Conservation (phyloP, 2,888 invertebrate genomes). For the Oxycera nigricornis region DNA sequence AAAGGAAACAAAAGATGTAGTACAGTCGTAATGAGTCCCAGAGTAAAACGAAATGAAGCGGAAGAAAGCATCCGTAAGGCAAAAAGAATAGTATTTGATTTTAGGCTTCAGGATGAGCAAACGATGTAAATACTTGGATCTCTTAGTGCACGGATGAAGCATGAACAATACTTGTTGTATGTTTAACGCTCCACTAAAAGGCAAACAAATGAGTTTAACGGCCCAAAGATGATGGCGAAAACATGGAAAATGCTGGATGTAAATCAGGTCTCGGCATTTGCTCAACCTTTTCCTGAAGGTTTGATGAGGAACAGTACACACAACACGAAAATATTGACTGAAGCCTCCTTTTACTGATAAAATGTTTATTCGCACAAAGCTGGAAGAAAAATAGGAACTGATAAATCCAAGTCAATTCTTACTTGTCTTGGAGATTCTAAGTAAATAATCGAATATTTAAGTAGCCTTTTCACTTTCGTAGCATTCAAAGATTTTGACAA, state of each 20-base stretch:
- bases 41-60: background rate
- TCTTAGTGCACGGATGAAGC: background rate
- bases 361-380: background rate
- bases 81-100: background rate
- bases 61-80: background rate
- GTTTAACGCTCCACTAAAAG: conserved; percentile 36
- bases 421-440: no score
- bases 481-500: no score
- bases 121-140: background rate
- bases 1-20: background rate
- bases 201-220: conserved; percentile 27
- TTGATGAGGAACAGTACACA: background rate
- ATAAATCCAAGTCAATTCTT: background rate
- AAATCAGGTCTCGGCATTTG: conserved; percentile 7
- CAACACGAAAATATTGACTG: background rate
- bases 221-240: background rate
- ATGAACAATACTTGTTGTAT: conserved; percentile 16
- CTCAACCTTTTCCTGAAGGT: background rate
- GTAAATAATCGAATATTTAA: no score
- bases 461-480: no score
- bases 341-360: background rate
- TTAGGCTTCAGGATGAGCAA: conserved; percentile 8
- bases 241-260: background rate
- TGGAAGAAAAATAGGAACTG: background rate
- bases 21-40: background rate